These are phyloP conservation scores for Oryzaephilus surinamensis DNA, from an alignment of 1,140 invertebrate species.

Conservation along the genomic window DNA sequence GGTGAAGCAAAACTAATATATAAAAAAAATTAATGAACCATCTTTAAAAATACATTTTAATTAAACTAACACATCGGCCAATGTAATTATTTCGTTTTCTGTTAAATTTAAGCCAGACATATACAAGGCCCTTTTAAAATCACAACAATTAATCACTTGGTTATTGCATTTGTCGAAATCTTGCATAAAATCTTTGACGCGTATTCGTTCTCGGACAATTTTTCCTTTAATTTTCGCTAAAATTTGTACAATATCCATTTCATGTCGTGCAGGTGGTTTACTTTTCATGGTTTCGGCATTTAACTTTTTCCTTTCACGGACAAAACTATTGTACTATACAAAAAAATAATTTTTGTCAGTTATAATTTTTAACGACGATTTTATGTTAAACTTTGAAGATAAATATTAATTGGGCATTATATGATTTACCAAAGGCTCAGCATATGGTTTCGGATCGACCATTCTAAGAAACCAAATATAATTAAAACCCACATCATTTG, in stretches of 20 bases:
- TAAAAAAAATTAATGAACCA: background rate
- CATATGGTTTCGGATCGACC: constrained; percentile 36
- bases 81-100: constrained; percentile 46
- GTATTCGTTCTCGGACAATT: constrained; percentile 51
- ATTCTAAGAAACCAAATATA: constrained; percentile 55
- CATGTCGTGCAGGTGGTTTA: constrained; percentile 24
- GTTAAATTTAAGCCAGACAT: constrained; percentile 49
- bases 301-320: too few relatives aligned
- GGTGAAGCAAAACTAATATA: constrained; percentile 46
- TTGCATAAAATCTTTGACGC: constrained; percentile 49
- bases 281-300: constrained; percentile 12
- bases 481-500: constrained; percentile 58
- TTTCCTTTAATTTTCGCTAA: constrained; percentile 62
- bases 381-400: background rate
- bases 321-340: too few relatives aligned
- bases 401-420: background rate
- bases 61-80: constrained; percentile 47
- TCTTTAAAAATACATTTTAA: too few relatives aligned
- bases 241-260: constrained; percentile 54
- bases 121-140: constrained; percentile 54
- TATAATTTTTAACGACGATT: background rate
- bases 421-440: constrained; percentile 32
- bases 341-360: too few relatives aligned
- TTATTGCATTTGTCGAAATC: constrained; percentile 51
- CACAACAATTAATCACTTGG: constrained; percentile 43